These are phyloP conservation scores for Drosophila eugracilis DNA, from an alignment of 1,140 invertebrate genomes.

Conservation along the genomic window DNA sequence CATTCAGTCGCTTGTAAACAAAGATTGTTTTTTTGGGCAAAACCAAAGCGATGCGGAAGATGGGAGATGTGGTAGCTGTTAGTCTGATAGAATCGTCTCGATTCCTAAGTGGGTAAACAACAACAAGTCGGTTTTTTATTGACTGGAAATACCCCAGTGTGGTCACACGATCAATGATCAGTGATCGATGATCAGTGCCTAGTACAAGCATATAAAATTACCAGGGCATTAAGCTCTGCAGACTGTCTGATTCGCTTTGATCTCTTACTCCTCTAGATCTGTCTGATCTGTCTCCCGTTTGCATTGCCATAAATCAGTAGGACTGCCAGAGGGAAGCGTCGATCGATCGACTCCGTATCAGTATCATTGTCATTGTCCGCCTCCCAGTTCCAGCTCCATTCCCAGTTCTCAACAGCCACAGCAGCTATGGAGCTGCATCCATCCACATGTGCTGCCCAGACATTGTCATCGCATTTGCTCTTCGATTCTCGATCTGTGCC, in stretches of 20 bases:
- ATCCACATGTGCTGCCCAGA: constrained; percentile 67
- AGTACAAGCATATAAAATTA: constrained; percentile 62
- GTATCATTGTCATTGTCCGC: constrained; percentile 44
- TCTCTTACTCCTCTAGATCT: constrained; percentile 24
- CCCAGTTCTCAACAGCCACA: constrained; percentile 9
- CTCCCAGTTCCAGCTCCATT: constrained; percentile 23
- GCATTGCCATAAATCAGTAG: constrained; percentile 63
- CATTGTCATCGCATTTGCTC: constrained; percentile 65
- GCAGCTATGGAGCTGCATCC: constrained; percentile 5
- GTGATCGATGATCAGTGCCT: constrained; percentile 54
- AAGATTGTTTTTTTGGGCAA: constrained; percentile 30
- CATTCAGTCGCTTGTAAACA: constrained; percentile 36
- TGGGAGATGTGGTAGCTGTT: neutral
- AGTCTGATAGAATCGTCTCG: constrained; percentile 23
- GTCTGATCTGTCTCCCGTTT: constrained; percentile 43
- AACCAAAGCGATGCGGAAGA: constrained; percentile 32
- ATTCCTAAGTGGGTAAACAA: constrained; percentile 29
- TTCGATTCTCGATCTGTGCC: constrained; percentile 69
- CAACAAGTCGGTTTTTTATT: constrained; percentile 28
- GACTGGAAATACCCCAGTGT: constrained; percentile 41
- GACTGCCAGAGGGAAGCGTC: constrained; percentile 35
- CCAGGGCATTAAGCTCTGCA: constrained; percentile 29
- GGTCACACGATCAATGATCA: constrained; percentile 19
- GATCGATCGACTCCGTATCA: constrained; percentile 55
- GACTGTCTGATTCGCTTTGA: constrained; percentile 58